Evolutionary conservation across 2,888 invertebrate genomes (phyloP).

Genomic region (Sarcophaga carnaria): DNA sequence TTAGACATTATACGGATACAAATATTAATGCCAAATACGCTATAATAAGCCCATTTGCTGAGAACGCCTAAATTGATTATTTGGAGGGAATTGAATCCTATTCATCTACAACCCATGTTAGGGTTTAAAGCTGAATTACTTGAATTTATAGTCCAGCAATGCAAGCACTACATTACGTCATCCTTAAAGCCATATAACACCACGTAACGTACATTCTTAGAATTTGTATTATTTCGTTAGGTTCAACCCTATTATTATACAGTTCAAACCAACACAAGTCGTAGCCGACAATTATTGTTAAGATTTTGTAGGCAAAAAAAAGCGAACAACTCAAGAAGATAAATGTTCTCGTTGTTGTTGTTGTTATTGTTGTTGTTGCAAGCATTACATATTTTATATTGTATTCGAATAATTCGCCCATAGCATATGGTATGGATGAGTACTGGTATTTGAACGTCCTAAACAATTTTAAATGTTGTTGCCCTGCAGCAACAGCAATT

Average conservation of each 20-base stretch:
- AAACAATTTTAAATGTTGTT: not conserved
- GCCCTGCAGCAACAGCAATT: not conserved
- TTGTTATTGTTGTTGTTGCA: slow-evolving; percentile 24
- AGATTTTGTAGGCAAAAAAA: slow-evolving; percentile 36
- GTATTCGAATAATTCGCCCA: not conserved
- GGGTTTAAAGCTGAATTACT: not conserved
- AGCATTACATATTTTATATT: slow-evolving; percentile 50
- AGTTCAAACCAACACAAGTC: not conserved
- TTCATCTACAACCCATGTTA: too few relatives aligned
- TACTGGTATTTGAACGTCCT: not conserved
- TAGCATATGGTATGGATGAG: not conserved
- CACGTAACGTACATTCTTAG: not conserved
- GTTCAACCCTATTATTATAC: slow-evolving; percentile 16
- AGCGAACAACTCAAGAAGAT: slow-evolving; percentile 10
- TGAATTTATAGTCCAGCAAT: too few relatives aligned
- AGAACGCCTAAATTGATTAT: too few relatives aligned
- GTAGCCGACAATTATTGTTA: slow-evolving; percentile 40
- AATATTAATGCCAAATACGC: too few relatives aligned
- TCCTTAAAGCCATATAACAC: too few relatives aligned
- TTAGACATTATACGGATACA: too few relatives aligned
- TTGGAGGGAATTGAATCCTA: not conserved
- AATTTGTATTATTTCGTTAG: not conserved
- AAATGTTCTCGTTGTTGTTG: not conserved
- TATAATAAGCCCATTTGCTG: too few relatives aligned
- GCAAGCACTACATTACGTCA: too few relatives aligned